Percentiles rank a stretch among this genome's conserved stretches.
phyloP scores from a whole-genome alignment of 2,888 invertebrate species.

The Melinaea menophilus region DNA sequence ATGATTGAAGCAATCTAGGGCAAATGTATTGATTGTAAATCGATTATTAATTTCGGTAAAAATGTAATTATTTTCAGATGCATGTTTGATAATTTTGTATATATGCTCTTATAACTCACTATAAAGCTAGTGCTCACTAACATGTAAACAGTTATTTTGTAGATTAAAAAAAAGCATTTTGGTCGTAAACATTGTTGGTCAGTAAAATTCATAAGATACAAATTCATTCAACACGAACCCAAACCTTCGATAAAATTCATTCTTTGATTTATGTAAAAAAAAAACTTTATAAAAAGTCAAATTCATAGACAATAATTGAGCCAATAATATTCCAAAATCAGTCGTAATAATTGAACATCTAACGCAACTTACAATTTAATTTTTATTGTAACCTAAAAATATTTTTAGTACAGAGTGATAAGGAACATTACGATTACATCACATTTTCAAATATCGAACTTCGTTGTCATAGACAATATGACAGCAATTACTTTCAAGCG shows the following conservation, averaged over 20 bases:
- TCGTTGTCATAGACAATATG: neutral
- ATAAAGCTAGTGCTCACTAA: too few species aligned
- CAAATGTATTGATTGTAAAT: too few species aligned
- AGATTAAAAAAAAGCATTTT: too few species aligned
- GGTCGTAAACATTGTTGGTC: too few species aligned
- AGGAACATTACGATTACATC: slow-evolving; percentile 32
- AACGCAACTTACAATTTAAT: slow-evolving; percentile 6
- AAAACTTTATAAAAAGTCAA: neutral
- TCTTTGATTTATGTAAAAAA: neutral
- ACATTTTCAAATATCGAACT: slow-evolving; percentile 12
- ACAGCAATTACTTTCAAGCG: neutral
- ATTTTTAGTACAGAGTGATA: slow-evolving; percentile 16
- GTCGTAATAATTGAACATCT: slow-evolving; percentile 31
- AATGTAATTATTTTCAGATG: too few species aligned
- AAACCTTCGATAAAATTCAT: neutral
- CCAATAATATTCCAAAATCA: slow-evolving; percentile 38
- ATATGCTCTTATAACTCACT: too few species aligned
- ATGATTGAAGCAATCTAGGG: too few species aligned
- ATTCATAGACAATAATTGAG: slow-evolving; percentile 50
- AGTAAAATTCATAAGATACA: too few species aligned
- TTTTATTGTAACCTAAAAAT: slow-evolving; percentile 3
- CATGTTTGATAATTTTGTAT: too few species aligned
- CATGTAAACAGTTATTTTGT: too few species aligned
- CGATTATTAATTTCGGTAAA: too few species aligned
- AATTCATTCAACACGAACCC: too few species aligned